These are phyloP conservation scores for Torymus auratus DNA, from an alignment of 2,888 invertebrate genomes.

Conservation along the genomic window DNA sequence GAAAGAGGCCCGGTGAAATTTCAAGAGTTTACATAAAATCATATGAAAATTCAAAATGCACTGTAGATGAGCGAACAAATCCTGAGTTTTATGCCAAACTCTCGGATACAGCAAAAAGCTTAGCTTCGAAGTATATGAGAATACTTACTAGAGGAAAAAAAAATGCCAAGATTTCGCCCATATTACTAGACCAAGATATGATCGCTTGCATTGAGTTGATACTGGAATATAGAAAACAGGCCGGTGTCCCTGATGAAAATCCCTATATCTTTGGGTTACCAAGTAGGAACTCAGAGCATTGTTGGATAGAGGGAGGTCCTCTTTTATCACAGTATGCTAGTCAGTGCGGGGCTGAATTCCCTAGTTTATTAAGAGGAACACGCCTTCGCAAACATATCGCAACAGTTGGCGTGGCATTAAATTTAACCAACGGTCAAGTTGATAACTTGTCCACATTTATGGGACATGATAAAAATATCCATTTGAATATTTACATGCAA, in stretches of 20 bases:
- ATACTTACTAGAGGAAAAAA: slow-evolving; percentile 56
- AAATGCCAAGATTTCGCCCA: slow-evolving; percentile 45
- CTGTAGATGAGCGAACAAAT: slow-evolving; percentile 12
- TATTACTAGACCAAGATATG: slow-evolving; percentile 53
- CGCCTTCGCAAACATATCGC: slow-evolving; percentile 62
- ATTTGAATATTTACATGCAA: slow-evolving; percentile 12
- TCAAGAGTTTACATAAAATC: slow-evolving; percentile 31
- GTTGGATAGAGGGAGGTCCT: not conserved
- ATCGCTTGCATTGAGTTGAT: slow-evolving; percentile 38
- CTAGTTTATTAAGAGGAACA: slow-evolving; percentile 58
- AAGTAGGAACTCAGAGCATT: slow-evolving; percentile 52
- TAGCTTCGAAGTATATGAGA: slow-evolving; percentile 46
- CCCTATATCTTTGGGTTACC: slow-evolving; percentile 52
- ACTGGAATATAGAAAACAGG: slow-evolving; percentile 15
- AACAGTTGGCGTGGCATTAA: slow-evolving; percentile 49
- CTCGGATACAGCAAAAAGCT: slow-evolving; percentile 2
- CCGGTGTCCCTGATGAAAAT: slow-evolving; percentile 38
- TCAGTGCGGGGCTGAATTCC: slow-evolving; percentile 59
- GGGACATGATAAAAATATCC: slow-evolving; percentile 20
- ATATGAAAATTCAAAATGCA: slow-evolving; percentile 18
- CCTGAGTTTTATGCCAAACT: slow-evolving; percentile 31
- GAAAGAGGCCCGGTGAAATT: slow-evolving; percentile 38
- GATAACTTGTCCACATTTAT: not conserved
- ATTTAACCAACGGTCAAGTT: slow-evolving; percentile 10
- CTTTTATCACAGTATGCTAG: slow-evolving; percentile 43